A percentile compares a stretch with the other conserved stretches of the same genome.
phyloP scores from a whole-genome alignment of 2,888 invertebrate genomes.

The Cordilura impudica region DNA sequence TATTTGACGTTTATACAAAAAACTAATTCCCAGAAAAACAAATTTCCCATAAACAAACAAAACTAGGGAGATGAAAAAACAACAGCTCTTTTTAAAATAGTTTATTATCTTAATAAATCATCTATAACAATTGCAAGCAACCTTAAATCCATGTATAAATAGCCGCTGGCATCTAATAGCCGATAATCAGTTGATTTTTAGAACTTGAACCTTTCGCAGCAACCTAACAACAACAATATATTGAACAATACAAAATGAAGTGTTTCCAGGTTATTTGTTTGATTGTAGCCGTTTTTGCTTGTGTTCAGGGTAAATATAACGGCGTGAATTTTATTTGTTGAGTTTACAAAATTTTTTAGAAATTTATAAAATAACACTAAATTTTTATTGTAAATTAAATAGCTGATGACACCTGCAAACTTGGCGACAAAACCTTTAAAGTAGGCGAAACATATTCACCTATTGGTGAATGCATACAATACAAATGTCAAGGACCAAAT shows the following conservation, averaged over 20 bases:
- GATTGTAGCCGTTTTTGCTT: conserved; percentile 10
- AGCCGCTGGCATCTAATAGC: neutral
- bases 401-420: conserved; percentile 29
- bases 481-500: conserved; percentile 53
- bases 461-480: conserved; percentile 56
- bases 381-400: neutral
- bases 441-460: conserved; percentile 50
- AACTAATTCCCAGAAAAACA: too few relatives aligned
- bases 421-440: conserved; percentile 10
- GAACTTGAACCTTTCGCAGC: neutral
- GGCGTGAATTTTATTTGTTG: neutral
- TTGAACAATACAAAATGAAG: conserved; percentile 30
- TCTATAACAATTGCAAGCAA: neutral
- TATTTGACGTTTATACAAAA: too few relatives aligned
- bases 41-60: too few relatives aligned
- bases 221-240: neutral
- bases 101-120: too few relatives aligned
- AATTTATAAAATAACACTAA: neutral
- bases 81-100: too few relatives aligned
- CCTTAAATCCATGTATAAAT: conserved; percentile 28
- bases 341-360: neutral
- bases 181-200: conserved; percentile 30
- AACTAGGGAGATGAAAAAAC: too few relatives aligned
- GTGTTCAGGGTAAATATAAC: conserved; percentile 18
- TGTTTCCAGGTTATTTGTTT: conserved; percentile 16